Percentiles rank a stretch among this genome's conserved stretches.
phyloP scores from a whole-genome alignment of 2,888 invertebrate genomes.

The Cylloceria caligata region DNA sequence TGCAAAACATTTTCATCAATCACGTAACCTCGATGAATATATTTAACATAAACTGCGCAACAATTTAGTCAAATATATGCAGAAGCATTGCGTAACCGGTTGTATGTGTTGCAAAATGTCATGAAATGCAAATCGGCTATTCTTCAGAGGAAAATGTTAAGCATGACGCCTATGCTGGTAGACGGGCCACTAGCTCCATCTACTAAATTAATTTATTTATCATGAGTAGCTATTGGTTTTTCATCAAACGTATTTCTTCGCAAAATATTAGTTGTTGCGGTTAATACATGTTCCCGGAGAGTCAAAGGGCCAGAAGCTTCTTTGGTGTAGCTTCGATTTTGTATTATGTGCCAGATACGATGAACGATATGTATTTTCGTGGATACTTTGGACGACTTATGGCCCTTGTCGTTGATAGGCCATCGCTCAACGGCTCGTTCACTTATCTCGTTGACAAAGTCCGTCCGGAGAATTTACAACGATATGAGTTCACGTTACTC shows the following conservation, averaged over 20 bases:
- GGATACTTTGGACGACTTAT: background rate
- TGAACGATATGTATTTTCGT: background rate
- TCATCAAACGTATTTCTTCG: no score
- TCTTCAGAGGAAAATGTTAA: background rate
- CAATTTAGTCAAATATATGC: background rate
- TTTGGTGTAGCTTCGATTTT: background rate
- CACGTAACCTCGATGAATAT: conserved; percentile 4
- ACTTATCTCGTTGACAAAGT: conserved; percentile 21
- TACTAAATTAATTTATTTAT: background rate
- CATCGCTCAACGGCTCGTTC: conserved; percentile 7
- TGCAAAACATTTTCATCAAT: conserved; percentile 12
- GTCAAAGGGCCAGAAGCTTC: no score
- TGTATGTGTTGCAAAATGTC: background rate
- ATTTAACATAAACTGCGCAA: conserved; percentile 2
- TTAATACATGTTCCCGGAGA: no score
- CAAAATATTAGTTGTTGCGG: no score
- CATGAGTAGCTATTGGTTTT: background rate
- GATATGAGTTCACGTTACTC: conserved; percentile 32
- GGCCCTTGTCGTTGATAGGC: background rate
- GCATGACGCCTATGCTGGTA: background rate
- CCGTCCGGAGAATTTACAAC: conserved; percentile 50
- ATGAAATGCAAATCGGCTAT: conserved; percentile 1
- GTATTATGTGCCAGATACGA: background rate
- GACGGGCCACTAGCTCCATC: background rate
- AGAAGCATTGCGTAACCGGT: conserved; percentile 9